These are phyloP conservation scores for Takifugu flavidus DNA, from an alignment of 2,113 vertebrate genomes.

Conservation along the genomic window DNA sequence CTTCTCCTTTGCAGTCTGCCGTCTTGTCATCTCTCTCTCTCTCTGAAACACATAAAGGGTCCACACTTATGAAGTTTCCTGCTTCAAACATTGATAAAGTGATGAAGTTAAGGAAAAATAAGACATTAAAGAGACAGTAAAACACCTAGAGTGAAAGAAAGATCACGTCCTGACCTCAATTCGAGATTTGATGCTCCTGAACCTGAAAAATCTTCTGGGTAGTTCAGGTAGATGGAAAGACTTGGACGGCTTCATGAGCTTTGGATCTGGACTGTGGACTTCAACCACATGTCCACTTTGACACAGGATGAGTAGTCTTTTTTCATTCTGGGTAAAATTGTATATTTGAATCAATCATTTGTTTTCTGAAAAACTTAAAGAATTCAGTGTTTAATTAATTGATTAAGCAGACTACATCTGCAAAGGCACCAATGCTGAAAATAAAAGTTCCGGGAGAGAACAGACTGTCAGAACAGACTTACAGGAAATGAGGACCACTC, in stretches of 20 bases:
- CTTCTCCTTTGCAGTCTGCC: constrained; percentile 64
- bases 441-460: not conserved
- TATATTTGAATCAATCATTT: not conserved
- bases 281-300: constrained; percentile 82
- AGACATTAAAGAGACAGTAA: not conserved
- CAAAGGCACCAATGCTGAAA: not conserved
- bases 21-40: constrained; percentile 72
- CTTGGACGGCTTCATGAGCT: constrained; percentile 28
- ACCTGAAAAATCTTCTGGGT: constrained; percentile 78
- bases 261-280: constrained; percentile 69
- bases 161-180: constrained; percentile 76
- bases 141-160: not conserved
- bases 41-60: constrained; percentile 63
- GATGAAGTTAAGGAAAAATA: not conserved
- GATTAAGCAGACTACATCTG: not conserved
- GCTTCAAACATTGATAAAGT: not conserved
- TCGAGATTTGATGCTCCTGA: constrained; percentile 86
- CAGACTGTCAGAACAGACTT: constrained; percentile 76
- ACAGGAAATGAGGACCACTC: constrained; percentile 81
- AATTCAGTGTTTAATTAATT: not conserved
- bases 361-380: no score
- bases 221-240: constrained; percentile 80
- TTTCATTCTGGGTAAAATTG: constrained; percentile 71
- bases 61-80: not conserved
- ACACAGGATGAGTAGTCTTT: constrained; percentile 83